Evolutionary conservation across 2,888 invertebrate species (phyloP), one percentile per base, ranked within the genome.

Genomic region (Tetragonula carbonaria): DNA sequence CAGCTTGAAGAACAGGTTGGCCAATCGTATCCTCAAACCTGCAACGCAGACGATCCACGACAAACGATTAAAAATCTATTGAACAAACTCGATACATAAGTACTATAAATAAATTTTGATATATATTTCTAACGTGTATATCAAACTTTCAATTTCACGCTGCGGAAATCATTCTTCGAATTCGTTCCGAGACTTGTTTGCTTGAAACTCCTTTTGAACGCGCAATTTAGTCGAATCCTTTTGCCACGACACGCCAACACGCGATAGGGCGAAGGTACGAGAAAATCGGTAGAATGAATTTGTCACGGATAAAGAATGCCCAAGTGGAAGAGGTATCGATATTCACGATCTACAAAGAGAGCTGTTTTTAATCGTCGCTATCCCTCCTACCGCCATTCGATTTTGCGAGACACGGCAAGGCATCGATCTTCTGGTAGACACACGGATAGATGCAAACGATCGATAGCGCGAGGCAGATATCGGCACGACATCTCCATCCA

Each of bases 11-110:
- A 99, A 97, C 95, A 99, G 96, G 96, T 99, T 99, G 93, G 98
- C 99, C 95, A 99, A 98, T 94, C 99, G 98, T 95, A 99, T 99
- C 95, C 99, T 97, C 95, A 99, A 97, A 97, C 99, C 99, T 99
- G 96, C 84, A 96, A 96, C 92, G 85, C 94, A 95, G 92, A 90
- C 1, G 50, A 50, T 81, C 59, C 4, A 55, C 28, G 28, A 28
- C 28, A 55, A 28, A 45, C 11, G 45, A 45, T 45, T 50, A 38
- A 8, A 57, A 18, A 18, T 18, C 8, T 45, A 59, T 5, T 14
- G 0, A 14, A 59, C 16, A 14, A 14, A 23, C 2, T 14, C 23
- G 45, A 45, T 1, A 45, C 8, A 45, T 1, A 45, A 45, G 8
- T 45, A 1, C 8, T 8, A 45, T 11, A 45, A 45, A 38, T 45